Base-by-base conservation (phyloP, 2,888 invertebrate species). In the Zaprionus obscuricornis region DNA sequence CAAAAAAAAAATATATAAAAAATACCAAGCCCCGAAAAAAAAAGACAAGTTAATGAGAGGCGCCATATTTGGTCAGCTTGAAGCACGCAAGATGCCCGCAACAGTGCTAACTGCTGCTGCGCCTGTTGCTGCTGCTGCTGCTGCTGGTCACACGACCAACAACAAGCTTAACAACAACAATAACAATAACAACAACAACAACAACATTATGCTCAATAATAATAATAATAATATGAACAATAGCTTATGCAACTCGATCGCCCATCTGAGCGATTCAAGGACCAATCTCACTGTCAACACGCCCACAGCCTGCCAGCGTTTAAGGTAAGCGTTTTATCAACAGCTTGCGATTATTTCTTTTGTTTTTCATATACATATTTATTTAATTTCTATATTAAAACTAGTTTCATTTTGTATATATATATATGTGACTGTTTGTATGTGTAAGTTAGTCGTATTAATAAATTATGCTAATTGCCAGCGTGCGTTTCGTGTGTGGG, bases 181-280 rank as follows among this genome's bases (percentile, higher is more conserved):
- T n/a, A n/a, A n/a, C n/a, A n/a, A n/a, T n/a, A n/a, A n/a, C n/a
- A n/a, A n/a, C n/a, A 76, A 47, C 52, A 78, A 39, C 34, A 70
- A 36, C 36, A 72, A 43, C 11, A 72, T 40, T 4, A 68, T 60
- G 45, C 40, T 57, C 24, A 72, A 34, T 13, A 70, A 39, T 40
- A 62, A 49, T 39, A 74, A 62, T 5, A 71, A 43, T 46, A 82
- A 64, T 46, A 70, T 56, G 34, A 78, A 66, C 60, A 71, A 64
- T 42, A 75, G 66, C 60, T 73, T 81, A 55, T 73, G 68, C 73
- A 85, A 74, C 62, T 86, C 87, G 56, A 74, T 66, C 68, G 83
- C 79, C 60, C 85, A 85, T 71, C 72, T 82, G 33, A 87, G 78
- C 78, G 90, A 89, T 66, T 89, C 89, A 88, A 89, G 90, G 89